Evolutionary conservation across 2,888 invertebrate species (phyloP), one percentile per base, ranked within the genome.

Genomic region (Eupithecia vulgata): DNA sequence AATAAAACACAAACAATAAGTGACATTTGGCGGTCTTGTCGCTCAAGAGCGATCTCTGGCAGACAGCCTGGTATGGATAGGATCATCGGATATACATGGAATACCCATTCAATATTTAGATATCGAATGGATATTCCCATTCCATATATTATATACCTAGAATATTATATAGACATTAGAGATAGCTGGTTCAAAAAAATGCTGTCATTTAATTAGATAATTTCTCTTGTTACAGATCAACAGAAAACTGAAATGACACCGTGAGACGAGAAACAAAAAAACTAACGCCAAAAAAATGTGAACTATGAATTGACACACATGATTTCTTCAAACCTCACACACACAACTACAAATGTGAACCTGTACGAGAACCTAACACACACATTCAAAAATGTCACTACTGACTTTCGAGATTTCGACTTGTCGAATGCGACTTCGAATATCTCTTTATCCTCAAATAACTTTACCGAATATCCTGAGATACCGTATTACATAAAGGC

Each of bases 401-500:
- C 83, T 65, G 84, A 82, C 81, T 77, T 79, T 72, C 75, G 13
- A 65, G 65, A 80, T 42, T 84, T 81, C 73, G 75, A 80, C 5
- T 78, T 77, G 72, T 79, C 81, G 78, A 84, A 76, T 35, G 70
- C 68, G 8, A 57, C 78, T 57, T 12, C 78, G 52, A 82, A 83
- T 48, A 68, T 75, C 67, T 73, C 81, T 42, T 84, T 86, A 76
- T 76, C 66, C 6, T 1, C 84, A 17, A 92, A 91, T 21, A 92
- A 91, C 79, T 92, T 88, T 76, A 91, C 91, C 73, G 93, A 93
- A 68, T 94, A 93, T 82, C 95, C 95, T 76, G 95, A 95, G 83
- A 95, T 98, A 85, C 98, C 98, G 80, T 95, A 96, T 85, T 98
- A 98, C 95, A 97, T 98, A 89, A 96, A 97, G 81, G 96, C 97